A percentile compares a stretch with the other conserved stretches of the same genome.
Conservation (phyloP, 2,113 vertebrate species). For the Eptesicus fuscus region DNA sequence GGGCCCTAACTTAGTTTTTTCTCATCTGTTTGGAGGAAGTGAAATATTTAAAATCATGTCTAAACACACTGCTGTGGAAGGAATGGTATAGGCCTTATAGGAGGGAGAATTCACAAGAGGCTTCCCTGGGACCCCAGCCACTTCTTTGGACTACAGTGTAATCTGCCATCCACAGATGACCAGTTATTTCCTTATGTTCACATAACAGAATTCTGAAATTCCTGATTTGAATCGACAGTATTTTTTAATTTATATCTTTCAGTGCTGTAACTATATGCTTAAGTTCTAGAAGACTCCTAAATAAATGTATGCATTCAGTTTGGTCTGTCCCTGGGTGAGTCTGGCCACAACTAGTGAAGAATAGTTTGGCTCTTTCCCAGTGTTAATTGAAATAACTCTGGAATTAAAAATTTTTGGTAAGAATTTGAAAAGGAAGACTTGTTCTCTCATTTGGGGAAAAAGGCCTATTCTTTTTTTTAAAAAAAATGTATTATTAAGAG, state of each 20-base stretch:
- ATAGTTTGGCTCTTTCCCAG: not conserved
- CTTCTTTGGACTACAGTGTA: not conserved
- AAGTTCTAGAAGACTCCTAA: not conserved
- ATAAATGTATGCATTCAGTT: not conserved
- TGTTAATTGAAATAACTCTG: not conserved
- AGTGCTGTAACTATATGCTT: rapidly evolving
- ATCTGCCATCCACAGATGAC: not conserved
- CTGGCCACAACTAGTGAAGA: not conserved
- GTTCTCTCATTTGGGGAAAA: not conserved
- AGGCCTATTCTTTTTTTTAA: no score
- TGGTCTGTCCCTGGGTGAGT: not conserved
- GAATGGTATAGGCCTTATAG: constrained; percentile 79
- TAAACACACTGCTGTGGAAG: not conserved
- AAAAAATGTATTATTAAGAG: no score
- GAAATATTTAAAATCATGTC: not conserved
- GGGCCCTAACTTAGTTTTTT: not conserved
- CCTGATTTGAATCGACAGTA: not conserved
- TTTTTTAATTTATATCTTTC: not conserved
- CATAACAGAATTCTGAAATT: not conserved
- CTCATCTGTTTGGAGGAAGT: not conserved
- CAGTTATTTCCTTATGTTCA: not conserved
- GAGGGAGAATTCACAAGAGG: constrained; percentile 86
- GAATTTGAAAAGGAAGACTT: not conserved
- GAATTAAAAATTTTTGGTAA: not conserved
- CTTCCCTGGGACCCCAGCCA: constrained; percentile 85